A percentile compares a stretch with the other conserved stretches of the same genome.
Evolutionary conservation across 2,888 invertebrate species (phyloP).

Genomic region (Agrotis ipsilon): DNA sequence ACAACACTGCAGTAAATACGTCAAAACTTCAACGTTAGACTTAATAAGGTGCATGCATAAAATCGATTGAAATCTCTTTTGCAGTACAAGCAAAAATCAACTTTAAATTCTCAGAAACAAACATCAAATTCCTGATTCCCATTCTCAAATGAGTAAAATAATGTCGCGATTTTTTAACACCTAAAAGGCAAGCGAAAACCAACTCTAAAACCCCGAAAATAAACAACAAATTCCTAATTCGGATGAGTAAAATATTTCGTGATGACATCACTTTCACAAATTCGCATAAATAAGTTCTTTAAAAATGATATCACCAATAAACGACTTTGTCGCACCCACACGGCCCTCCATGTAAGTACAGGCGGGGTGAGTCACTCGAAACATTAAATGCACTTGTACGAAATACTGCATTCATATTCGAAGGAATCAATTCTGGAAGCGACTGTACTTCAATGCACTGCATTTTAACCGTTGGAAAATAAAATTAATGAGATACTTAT

Average conservation of each 20-base stretch:
- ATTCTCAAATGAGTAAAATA: conserved; percentile 18
- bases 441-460: conserved; percentile 28
- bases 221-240: conserved; percentile 27
- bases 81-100: conserved; percentile 38
- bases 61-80: conserved; percentile 55
- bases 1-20: conserved; percentile 63
- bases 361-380: conserved; percentile 76
- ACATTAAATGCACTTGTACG: conserved; percentile 79
- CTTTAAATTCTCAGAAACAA: conserved; percentile 12
- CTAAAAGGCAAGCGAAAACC: conserved; percentile 32
- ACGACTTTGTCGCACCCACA: conserved; percentile 69
- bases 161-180: too few species aligned
- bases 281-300: conserved; percentile 66
- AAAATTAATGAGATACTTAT: background rate
- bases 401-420: conserved; percentile 66
- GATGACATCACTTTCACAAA: conserved; percentile 74
- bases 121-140: conserved; percentile 24
- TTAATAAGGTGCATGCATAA: conserved; percentile 68
- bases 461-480: background rate
- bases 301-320: conserved; percentile 77
- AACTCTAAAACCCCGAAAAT: conserved; percentile 23
- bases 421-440: conserved; percentile 64
- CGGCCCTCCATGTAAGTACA: conserved; percentile 51
- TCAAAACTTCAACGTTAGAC: conserved; percentile 67
- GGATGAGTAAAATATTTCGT: conserved; percentile 24